Conservation (phyloP, 2,888 invertebrate species). For the Lampropteryx suffumata region DNA sequence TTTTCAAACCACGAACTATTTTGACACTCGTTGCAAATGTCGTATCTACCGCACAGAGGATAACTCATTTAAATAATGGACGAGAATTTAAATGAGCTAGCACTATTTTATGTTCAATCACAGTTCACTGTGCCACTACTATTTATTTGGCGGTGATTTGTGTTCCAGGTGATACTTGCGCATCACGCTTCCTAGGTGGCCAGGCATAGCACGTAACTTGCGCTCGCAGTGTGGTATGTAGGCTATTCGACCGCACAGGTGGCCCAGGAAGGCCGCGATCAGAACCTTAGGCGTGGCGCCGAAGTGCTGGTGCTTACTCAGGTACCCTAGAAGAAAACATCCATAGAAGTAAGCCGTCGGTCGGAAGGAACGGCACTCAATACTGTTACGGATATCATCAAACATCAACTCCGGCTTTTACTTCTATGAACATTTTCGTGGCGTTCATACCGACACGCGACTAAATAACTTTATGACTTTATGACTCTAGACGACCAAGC, state of each 20-base stretch:
- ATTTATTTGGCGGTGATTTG: constrained; percentile 38
- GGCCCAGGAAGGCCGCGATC: constrained; percentile 84
- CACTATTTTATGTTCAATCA: too few species aligned
- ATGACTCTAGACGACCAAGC: background rate
- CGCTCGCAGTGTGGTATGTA: constrained; percentile 88
- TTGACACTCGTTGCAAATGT: too few species aligned
- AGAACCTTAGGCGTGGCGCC: constrained; percentile 88
- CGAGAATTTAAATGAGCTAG: too few species aligned
- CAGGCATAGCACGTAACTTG: constrained; percentile 88
- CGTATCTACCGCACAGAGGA: too few species aligned
- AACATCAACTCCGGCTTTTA: constrained; percentile 42
- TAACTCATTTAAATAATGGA: too few species aligned
- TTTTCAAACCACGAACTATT: too few species aligned
- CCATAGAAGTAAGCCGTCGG: constrained; percentile 72
- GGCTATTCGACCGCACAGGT: constrained; percentile 88
- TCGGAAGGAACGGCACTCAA: constrained; percentile 52
- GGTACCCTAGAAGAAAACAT: constrained; percentile 79
- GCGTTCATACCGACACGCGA: constrained; percentile 41
- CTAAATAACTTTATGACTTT: background rate
- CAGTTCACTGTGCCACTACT: constrained; percentile 2
- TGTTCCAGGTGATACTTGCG: constrained; percentile 66
- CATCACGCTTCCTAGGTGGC: constrained; percentile 86
- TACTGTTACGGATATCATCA: constrained; percentile 19
- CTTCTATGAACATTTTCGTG: constrained; percentile 71
- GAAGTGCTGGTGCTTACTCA: constrained; percentile 83